Evolutionary conservation across 2,888 invertebrate genomes (phyloP).

Genomic region (Phlogophora meticulosa): DNA sequence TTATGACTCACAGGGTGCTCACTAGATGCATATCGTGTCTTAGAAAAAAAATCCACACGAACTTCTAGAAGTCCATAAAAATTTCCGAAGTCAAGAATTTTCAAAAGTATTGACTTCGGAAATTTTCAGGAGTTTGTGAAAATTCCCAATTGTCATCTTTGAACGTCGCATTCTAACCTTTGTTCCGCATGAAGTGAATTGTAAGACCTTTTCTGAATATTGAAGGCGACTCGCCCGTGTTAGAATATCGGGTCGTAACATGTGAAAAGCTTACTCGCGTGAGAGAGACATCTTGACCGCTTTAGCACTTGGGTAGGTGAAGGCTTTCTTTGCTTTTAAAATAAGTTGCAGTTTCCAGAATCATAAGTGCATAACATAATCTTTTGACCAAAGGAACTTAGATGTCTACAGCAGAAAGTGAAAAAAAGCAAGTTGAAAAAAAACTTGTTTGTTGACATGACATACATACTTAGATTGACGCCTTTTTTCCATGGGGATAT

Average conservation of each 20-base stretch:
- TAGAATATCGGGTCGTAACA: slow-evolving; percentile 45
- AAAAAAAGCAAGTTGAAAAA: too few species aligned
- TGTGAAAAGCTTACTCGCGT: slow-evolving; percentile 55
- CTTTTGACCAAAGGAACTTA: too few species aligned
- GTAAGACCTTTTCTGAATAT: slow-evolving; percentile 59
- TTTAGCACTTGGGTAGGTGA: slow-evolving; percentile 18
- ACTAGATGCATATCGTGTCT: slow-evolving; percentile 41
- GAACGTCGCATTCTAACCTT: slow-evolving; percentile 42
- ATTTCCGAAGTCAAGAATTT: too few species aligned
- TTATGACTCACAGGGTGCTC: slow-evolving; percentile 62
- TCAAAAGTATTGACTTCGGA: neutral
- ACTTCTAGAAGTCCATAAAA: slow-evolving; percentile 22
- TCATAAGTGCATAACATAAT: neutral
- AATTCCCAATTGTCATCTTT: slow-evolving; percentile 44
- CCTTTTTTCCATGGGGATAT: too few species aligned
- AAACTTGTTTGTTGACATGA: too few species aligned
- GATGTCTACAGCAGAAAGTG: too few species aligned
- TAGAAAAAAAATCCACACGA: slow-evolving; percentile 45
- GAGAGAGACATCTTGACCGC: slow-evolving; percentile 48
- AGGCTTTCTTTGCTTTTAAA: slow-evolving; percentile 9
- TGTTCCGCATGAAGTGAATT: slow-evolving; percentile 51
- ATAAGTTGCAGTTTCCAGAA: slow-evolving; percentile 8
- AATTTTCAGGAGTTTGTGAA: slow-evolving; percentile 11
- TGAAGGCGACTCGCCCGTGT: slow-evolving; percentile 46
- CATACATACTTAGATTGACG: too few species aligned